Base-by-base conservation (phyloP, 2,797 vertebrate species). In the Anableps anableps region DNA sequence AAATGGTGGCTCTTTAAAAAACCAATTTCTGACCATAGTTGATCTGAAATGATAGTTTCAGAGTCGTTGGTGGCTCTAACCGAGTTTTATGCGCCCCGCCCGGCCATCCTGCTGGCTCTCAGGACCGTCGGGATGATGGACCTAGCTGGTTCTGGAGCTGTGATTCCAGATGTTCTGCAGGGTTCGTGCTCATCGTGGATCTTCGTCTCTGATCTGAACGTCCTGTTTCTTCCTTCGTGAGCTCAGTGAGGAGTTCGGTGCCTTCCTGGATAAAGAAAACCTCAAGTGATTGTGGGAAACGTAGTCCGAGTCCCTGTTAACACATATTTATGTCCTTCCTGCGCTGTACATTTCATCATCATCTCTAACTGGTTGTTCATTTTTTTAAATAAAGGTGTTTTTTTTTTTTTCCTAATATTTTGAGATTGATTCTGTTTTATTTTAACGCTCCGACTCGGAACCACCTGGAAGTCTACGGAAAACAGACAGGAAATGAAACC, bases 281-380 rank as follows among this genome's bases (percentile, higher is more conserved):
- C n/a, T 23, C 51, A 75, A 83, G 26, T 85, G 74, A 86, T 84
- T 82, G 76, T 90, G 88, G 86, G 80, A 82, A 85, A 78, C 2
- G 73, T 72, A 86, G 85, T 84, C 72, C 72, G 58, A 41, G 75
- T 85, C 86, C 83, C 81, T 81, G 60, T 41, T 41, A 38, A 36
- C 5, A 2, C 36, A 43, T 75, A 58, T 75, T 75, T 75, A 75
- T 75, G 31, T 75, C 11, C 72, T 13, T 10, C 21, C 48, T 36
- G 43, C 45, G 21, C 47, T 74, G 72, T 74, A 55, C 50, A 74
- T 34, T 26, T 74, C 72, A 51, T 53, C 72, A 34, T 31, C 17
- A 31, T 31, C 16, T 50, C 16, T 26, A 53, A 74, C 48, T 74
- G 48, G 34, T 74, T 53, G 47, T 73, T 73, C 11, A 13, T 68